Percentiles rank a stretch among this genome's conserved stretches.
Conservation (phyloP, 2,888 invertebrate genomes). For the Metalampra italica region DNA sequence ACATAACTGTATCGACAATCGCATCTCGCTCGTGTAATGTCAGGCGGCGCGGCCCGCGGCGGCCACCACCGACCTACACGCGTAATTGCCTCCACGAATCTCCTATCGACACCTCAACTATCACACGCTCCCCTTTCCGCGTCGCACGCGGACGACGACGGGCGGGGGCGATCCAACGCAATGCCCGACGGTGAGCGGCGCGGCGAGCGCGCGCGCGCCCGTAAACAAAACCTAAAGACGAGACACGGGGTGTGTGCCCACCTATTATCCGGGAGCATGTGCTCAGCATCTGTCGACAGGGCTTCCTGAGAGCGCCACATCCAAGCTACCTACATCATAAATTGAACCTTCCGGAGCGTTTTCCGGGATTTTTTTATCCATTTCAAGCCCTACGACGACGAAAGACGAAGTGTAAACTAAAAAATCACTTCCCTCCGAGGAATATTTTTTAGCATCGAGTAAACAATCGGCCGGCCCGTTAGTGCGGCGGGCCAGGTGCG, state of each 20-base stretch:
- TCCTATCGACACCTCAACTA: constrained; percentile 48
- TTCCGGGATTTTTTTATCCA: constrained; percentile 70
- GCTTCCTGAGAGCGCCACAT: constrained; percentile 57
- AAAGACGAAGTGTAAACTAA: constrained; percentile 73
- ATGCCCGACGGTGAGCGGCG: constrained; percentile 43
- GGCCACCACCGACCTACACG: constrained; percentile 38
- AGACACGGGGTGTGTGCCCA: constrained; percentile 59
- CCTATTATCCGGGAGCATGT: constrained; percentile 60
- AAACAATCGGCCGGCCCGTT: constrained; percentile 59
- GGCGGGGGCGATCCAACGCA: constrained; percentile 41
- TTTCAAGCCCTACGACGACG: constrained; percentile 63
- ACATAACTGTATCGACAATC: constrained; percentile 69
- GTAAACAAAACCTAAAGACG: constrained; percentile 51
- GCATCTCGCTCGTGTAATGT: constrained; percentile 61
- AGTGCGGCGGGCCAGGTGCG: constrained; percentile 60
- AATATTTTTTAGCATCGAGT: constrained; percentile 62
- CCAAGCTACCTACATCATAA: constrained; percentile 67
- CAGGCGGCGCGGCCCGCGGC: constrained; percentile 49
- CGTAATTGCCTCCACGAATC: constrained; percentile 56
- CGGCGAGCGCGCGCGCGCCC: constrained; percentile 17
- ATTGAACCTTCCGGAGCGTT: constrained; percentile 70
- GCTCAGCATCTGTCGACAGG: constrained; percentile 71
- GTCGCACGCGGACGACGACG: constrained; percentile 28
- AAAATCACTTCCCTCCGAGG: constrained; percentile 59
- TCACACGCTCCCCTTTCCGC: constrained; percentile 58